Evolutionary conservation across 2,888 invertebrate genomes (phyloP).

Genomic region (Chalcosyrphus nemorum): DNA sequence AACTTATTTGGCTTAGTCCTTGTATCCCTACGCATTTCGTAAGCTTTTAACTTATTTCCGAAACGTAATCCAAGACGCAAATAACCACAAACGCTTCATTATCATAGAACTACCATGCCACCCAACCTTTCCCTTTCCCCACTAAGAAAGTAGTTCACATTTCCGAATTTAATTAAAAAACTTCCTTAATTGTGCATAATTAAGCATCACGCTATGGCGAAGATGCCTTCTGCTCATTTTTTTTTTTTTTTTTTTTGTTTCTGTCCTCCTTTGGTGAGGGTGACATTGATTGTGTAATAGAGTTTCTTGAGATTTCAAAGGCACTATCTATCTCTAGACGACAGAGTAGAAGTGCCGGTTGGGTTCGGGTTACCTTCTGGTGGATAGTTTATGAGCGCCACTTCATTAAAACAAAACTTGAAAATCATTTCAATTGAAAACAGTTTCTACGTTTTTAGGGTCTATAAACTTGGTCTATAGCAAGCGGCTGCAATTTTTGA

Average conservation of each 20-base stretch:
- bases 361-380: conserved; percentile 8
- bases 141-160: conserved; percentile 30
- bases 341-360: neutral
- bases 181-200: conserved; percentile 65
- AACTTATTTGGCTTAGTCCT: neutral
- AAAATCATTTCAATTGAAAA: conserved; percentile 61
- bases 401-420: conserved; percentile 66
- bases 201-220: conserved; percentile 34
- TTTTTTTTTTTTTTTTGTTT: too few species aligned
- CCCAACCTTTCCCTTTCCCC: neutral
- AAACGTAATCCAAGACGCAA: neutral
- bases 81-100: neutral
- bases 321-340: neutral
- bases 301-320: conserved; percentile 37
- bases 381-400: conserved; percentile 54
- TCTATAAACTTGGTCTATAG: conserved; percentile 44
- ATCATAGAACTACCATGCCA: neutral
- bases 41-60: neutral
- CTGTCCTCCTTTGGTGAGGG: conserved; percentile 14
- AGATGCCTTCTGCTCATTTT: conserved; percentile 15
- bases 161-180: conserved; percentile 65
- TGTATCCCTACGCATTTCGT: neutral
- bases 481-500: conserved; percentile 2
- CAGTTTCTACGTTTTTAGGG: conserved; percentile 46
- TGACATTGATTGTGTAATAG: conserved; percentile 51